phyloP scores from a whole-genome alignment of 2,888 invertebrate genomes.

The Leistus spinibarbis region DNA sequence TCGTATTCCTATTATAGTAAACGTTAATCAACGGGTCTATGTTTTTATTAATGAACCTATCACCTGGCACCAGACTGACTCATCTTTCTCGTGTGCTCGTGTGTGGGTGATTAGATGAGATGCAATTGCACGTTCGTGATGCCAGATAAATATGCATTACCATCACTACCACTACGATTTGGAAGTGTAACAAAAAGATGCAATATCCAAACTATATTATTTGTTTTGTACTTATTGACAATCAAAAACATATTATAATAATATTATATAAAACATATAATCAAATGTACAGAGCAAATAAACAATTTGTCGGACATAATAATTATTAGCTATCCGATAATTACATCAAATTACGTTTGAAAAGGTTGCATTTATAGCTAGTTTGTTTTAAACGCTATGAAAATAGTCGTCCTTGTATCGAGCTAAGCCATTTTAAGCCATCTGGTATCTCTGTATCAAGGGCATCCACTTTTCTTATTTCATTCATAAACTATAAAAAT shows the following conservation, averaged over 20 bases:
- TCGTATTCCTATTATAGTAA: slow-evolving; percentile 56
- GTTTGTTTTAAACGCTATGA: not conserved
- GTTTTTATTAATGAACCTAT: slow-evolving; percentile 58
- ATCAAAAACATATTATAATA: no score
- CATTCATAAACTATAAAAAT: not conserved
- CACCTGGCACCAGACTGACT: slow-evolving; percentile 44
- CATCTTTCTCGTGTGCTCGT: slow-evolving; percentile 12
- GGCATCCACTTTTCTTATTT: not conserved
- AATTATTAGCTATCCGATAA: not conserved
- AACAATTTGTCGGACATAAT: not conserved
- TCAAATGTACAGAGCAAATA: not conserved
- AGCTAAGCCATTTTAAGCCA: not conserved
- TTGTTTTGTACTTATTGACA: no score
- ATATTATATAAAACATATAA: not conserved
- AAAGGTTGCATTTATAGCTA: not conserved
- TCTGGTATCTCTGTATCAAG: not conserved
- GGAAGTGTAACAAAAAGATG: no score
- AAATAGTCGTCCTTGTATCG: not conserved
- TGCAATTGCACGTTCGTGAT: no score
- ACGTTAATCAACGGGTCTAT: slow-evolving; percentile 55
- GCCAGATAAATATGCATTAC: no score
- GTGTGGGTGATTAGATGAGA: slow-evolving; percentile 15
- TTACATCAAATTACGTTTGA: not conserved
- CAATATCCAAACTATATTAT: no score
- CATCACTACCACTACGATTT: no score